Percentiles rank a stretch among this genome's conserved stretches.
Conservation (phyloP, 2,888 invertebrate species). For the Pharmacophagus antenor region DNA sequence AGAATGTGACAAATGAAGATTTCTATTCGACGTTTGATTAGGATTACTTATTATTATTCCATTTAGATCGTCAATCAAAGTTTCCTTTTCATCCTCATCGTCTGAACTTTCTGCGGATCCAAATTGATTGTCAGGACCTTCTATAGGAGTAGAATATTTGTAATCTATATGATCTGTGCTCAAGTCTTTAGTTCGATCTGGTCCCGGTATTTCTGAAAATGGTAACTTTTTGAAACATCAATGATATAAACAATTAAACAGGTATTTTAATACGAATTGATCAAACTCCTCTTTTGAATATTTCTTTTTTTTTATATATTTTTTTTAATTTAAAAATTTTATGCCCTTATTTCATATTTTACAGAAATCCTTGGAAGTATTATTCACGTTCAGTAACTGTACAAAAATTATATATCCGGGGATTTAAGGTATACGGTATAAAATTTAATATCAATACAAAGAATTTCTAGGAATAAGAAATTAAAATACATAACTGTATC, state of each 20-base stretch:
- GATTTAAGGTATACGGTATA: neutral
- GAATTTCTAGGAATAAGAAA: neutral
- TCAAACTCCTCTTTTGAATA: too few relatives aligned
- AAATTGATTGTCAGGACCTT: constrained; percentile 84
- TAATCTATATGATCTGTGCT: constrained; percentile 78
- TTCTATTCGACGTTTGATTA: constrained; percentile 52
- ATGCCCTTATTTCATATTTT: neutral
- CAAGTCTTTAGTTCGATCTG: constrained; percentile 77
- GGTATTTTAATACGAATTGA: too few relatives aligned
- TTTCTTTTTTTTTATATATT: too few relatives aligned
- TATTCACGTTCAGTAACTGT: neutral
- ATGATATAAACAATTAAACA: too few relatives aligned
- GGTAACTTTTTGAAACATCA: constrained; percentile 4
- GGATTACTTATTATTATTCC: constrained; percentile 34
- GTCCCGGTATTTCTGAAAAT: constrained; percentile 87
- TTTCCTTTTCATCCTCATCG: constrained; percentile 79
- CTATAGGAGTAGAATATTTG: constrained; percentile 66
- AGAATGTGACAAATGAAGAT: constrained; percentile 43
- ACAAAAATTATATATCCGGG: neutral
- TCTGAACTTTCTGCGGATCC: constrained; percentile 87
- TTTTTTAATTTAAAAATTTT: neutral
- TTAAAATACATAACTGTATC: too few relatives aligned
- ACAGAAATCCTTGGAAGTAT: neutral
- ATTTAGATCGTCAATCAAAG: constrained; percentile 41
- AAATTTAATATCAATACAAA: neutral